Percentiles rank a stretch among this genome's conserved stretches.
These are phyloP conservation scores for Steinernema khuongi DNA, from an alignment of 1,140 invertebrate species.

Conservation along the genomic window DNA sequence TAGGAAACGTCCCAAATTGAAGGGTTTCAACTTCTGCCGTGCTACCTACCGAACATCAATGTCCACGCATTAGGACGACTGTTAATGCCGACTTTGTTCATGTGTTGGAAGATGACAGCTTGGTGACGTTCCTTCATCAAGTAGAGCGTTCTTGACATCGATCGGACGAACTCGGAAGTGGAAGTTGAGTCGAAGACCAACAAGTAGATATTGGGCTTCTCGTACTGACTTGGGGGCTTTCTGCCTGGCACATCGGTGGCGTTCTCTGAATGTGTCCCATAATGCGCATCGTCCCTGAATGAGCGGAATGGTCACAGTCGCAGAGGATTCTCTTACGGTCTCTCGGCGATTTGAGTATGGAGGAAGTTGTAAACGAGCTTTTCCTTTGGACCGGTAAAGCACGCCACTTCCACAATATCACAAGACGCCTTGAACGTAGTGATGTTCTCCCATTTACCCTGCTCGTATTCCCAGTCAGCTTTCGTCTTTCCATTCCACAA, in stretches of 20 bases:
- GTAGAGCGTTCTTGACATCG: slow-evolving; percentile 23
- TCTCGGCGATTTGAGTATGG: neutral
- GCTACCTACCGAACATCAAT: slow-evolving; percentile 28
- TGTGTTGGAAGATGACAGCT: slow-evolving; percentile 27
- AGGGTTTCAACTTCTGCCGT: no score
- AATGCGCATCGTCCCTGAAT: neutral
- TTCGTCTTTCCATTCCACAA: neutral
- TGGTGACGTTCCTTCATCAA: slow-evolving; percentile 26
- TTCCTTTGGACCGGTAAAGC: neutral
- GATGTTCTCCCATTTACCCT: neutral
- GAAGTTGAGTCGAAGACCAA: slow-evolving; percentile 1
- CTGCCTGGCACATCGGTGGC: neutral
- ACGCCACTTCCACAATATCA: neutral
- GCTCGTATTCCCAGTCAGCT: neutral
- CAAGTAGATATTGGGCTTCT: neutral
- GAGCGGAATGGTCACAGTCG: neutral
- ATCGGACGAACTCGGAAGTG: slow-evolving; percentile 9
- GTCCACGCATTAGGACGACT: slow-evolving; percentile 30
- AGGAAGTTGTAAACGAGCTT: neutral
- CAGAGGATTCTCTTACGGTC: neutral
- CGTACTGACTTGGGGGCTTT: neutral
- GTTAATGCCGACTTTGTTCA: slow-evolving; percentile 35
- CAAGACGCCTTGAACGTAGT: neutral
- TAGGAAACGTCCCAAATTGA: no score
- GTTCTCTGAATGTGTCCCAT: neutral